Base-by-base conservation (phyloP, 2,113 vertebrate species). In the Athene cunicularia region DNA sequence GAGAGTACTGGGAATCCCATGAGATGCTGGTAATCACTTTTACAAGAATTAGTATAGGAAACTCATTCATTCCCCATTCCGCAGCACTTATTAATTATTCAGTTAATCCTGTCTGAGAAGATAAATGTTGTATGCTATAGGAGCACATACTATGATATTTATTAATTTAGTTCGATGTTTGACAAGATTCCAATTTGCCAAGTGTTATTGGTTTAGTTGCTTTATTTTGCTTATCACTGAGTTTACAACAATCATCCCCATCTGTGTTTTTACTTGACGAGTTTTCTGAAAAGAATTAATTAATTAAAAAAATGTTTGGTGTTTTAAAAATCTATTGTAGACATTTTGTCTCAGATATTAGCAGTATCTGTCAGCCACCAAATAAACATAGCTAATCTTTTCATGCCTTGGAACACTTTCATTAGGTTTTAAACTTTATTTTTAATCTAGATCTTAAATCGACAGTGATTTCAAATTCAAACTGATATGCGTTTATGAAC, bases 11-110 rank as follows among this genome's bases (percentile, higher is more conserved):
- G 53, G 14, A 90, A 87, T 33, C 24, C 32, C 39, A 22, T 33
- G 84, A 27, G 23, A 63, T 95, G 32, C n/a, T 76, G 59, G 32
- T 90, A 94, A 82, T 93, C 53, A 73, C 62, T 93, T 90, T 75
- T 64, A 70, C 37, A 93, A 82, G 66, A 87, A 76, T 79, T 91
- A 47, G 10, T 73, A 3, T 55, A 80, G 80, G n/a, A 85, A 92
- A 75, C 58, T 62, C 49, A 53, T 82, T 95, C 64, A 87, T 84
- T 95, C 49, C 11, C 9, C 9, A 35, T 94, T 92, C 62, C 7
- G 4, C 45, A 93, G 45, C 49, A 50, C 19, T 91, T 87, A 53
- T 22, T 43, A 93, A 95, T 94, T 95, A 91, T 89, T 93, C 76
- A 89, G 0, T 92, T 91, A 89, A 92, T 85, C 15, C 20, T 93